Evolutionary conservation across 1,140 invertebrate genomes (phyloP), one percentile per base, ranked within the genome.

Genomic region (Caerostris extrusa): DNA sequence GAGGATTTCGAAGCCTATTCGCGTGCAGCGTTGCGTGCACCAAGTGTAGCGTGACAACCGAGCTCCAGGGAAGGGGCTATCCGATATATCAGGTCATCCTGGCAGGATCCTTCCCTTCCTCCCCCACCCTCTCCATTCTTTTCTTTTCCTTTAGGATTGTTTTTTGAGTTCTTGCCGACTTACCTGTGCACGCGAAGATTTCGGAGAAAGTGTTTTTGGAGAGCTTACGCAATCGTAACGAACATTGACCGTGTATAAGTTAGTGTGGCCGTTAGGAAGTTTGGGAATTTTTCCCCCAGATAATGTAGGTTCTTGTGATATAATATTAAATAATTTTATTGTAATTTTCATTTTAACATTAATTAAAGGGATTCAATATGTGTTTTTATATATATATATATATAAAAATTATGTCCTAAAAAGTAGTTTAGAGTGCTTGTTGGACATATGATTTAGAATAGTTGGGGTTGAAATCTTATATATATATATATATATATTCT

Each of bases 41-140:
- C 12, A 81, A 93, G 69, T 93, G 92, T 87, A 88, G 92, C 92
- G 92, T 71, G 82, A 81, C 92, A 86, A 34, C 67, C 67, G 69
- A 64, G 67, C 34, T 85, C n/a, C 19, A 71, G 61, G 67, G 56
- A 60, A 91, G 71, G 89, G 55, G 53, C 50, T 50, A 58, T 53
- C 19, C 56, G 87, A 69, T 60, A 93, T 93, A 86, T 81, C 92
- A 67, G 92, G 92, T 93, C 92, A 93, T 81, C 53, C 92, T 81
- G 57, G 64, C 58, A 81, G 92, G 53, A 61, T 87, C 60, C 60
- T 87, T 57, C 89, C 58, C n/a, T 56, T 61, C 8, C 83, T 91
- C 82, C 34, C 57, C 2, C 12, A n/a, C 7, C 17, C 67, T 17
- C 57, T 19, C 19, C 50, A 14, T 50, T 77, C 53, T 77, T 53